Base-by-base conservation (phyloP, 2,113 vertebrate genomes). In the Oostethus manadensis region DNA sequence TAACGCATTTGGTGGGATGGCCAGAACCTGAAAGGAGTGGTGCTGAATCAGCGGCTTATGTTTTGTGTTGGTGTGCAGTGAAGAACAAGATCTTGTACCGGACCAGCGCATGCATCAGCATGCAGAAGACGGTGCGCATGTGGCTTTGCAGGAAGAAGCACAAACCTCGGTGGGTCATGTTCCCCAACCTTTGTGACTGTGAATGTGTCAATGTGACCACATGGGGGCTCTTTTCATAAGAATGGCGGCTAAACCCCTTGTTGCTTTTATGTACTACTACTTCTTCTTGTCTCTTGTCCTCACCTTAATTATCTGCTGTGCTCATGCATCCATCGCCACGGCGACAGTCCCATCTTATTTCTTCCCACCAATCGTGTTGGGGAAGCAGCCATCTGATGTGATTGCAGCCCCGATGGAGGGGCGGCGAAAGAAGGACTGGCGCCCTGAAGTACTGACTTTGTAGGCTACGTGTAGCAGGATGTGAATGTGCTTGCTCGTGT, bases 121-220 rank as follows among this genome's bases (percentile, higher is more conserved):
- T 99, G 82, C 96, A 99, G 76, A 99, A 98, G 86, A 98, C 92
- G 0, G 71, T 98, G 58, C 92, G 96, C 45, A 99, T 99, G 96
- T 99, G 96, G 95, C 93, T 99, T 63, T 99, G 96, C 90, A 94
- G 88, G 87, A 94, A 81, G 80, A 96, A 94, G 75, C 94, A 99
- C 89, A 96, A 94, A 86, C 95, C 96, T 51, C 92, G 96, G 96
- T 99, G 88, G 87, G 93, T 51, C 18, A 33, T 4, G 29, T 45
- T 17, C 13, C 16, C 4, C 23, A 20, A 13, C 42, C 54, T 9
- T 13, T 3, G 16, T 20, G 11, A 42, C 13, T n/a, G n/a, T n/a
- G n/a, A n/a, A 38, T 38, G 38, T 11, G 11, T 13, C 38, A 10
- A 42, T 42, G 38, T 42, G 38, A 42, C 38, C 5, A 7, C 29